Percentiles rank a stretch among this genome's conserved stretches.
Evolutionary conservation across 2,888 invertebrate species (phyloP).

Genomic region (Lycaena phlaeas): DNA sequence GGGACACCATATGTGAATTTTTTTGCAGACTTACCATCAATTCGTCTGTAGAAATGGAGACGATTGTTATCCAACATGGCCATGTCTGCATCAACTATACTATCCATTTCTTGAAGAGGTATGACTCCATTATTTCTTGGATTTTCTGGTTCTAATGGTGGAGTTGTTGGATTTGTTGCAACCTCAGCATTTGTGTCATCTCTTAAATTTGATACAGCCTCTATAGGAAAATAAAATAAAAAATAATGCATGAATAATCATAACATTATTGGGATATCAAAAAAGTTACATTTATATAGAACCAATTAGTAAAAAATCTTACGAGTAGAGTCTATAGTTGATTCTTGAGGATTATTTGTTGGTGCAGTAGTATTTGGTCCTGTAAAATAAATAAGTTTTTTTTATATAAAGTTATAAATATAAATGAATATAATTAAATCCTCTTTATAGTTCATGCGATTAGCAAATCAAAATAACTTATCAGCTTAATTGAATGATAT

Average conservation of each 20-base stretch:
- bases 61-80: constrained; percentile 59
- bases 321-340: constrained; percentile 30
- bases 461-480: no score
- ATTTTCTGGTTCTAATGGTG: constrained; percentile 11
- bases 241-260: neutral
- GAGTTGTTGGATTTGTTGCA: constrained; percentile 2
- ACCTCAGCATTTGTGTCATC: neutral
- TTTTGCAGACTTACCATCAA: constrained; percentile 43
- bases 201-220: no score
- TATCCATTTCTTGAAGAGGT: constrained; percentile 63
- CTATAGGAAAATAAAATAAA: neutral
- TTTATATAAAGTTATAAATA: neutral
- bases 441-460: no score
- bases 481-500: no score
- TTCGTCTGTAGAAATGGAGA: constrained; percentile 57
- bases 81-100: constrained; percentile 63
- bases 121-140: constrained; percentile 35
- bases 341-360: constrained; percentile 23
- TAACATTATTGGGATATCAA: neutral
- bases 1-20: no score
- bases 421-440: no score
- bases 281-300: neutral
- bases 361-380: constrained; percentile 34
- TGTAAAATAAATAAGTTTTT: constrained; percentile 22
- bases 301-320: constrained; percentile 14